phyloP scores from a whole-genome alignment of 2,797 vertebrate genomes.

The Sus cebifrons region DNA sequence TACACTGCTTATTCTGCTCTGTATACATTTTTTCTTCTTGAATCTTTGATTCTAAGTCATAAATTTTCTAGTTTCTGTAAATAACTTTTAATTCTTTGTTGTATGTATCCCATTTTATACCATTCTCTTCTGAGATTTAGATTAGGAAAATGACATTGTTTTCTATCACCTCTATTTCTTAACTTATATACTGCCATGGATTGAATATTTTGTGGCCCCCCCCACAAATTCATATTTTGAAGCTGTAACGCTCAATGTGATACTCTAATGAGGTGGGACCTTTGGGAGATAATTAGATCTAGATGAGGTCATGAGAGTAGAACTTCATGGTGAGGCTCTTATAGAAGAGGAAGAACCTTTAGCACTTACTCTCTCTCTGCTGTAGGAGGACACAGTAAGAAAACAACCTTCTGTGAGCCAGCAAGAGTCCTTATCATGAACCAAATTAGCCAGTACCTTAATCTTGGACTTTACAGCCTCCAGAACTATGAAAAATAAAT shows the following conservation, averaged over 20 bases:
- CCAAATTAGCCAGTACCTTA: not conserved
- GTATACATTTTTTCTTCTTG: not conserved
- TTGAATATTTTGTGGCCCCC: not conserved
- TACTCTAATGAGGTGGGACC: not conserved
- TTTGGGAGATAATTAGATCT: not conserved
- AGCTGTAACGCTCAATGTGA: not conserved
- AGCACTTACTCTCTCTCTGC: not conserved
- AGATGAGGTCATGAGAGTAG: not conserved
- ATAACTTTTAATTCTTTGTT: not conserved
- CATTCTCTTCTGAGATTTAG: not conserved
- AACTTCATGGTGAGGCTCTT: not conserved
- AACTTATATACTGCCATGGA: not conserved
- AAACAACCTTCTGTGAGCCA: not conserved
- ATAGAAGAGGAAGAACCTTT: not conserved
- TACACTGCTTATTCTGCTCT: not conserved
- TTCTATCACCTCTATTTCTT: not conserved
- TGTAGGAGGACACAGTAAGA: not conserved
- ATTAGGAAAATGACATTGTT: not conserved
- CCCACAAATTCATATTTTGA: not conserved
- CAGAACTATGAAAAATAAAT: no score
- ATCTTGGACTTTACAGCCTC: no score
- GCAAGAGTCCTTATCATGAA: not conserved
- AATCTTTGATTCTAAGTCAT: not conserved
- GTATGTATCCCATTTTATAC: not conserved
- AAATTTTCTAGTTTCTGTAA: not conserved